Evolutionary conservation across 1,140 invertebrate genomes (phyloP).

Genomic region (Bombus impatiens): DNA sequence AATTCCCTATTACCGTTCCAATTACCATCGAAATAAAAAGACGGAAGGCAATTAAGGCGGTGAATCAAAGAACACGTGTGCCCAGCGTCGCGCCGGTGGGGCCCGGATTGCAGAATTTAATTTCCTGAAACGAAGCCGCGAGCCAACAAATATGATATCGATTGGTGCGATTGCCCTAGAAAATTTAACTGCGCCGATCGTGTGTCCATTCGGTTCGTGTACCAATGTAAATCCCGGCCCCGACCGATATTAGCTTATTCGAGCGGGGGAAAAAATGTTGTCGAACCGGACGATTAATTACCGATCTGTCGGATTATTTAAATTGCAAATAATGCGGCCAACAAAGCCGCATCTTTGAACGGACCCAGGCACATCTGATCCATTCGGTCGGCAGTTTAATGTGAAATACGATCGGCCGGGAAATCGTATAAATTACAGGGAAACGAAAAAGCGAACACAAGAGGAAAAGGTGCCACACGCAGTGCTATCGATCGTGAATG

Average conservation of each 20-base stretch:
- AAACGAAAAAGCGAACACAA: background rate
- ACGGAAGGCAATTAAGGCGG: conserved; percentile 31
- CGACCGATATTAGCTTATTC: conserved; percentile 54
- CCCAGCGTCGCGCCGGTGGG: background rate
- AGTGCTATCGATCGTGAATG: background rate
- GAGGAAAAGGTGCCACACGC: background rate
- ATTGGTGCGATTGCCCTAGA: conserved; percentile 54
- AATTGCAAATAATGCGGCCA: conserved; percentile 51
- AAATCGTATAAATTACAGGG: conserved; percentile 26
- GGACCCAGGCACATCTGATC: conserved; percentile 22
- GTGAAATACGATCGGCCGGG: conserved; percentile 25
- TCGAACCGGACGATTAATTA: conserved; percentile 46
- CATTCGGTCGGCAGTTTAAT: conserved; percentile 25
- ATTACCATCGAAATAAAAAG: conserved; percentile 22
- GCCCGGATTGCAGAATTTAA: conserved; percentile 52
- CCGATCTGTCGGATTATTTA: conserved; percentile 53
- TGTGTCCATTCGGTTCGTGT: background rate
- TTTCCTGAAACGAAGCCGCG: conserved; percentile 57
- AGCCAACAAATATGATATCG: conserved; percentile 59
- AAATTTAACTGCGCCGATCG: conserved; percentile 42
- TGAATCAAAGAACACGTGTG: conserved; percentile 36
- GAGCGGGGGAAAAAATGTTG: conserved; percentile 39
- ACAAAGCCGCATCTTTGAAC: conserved; percentile 34
- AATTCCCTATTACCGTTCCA: conserved; percentile 17
- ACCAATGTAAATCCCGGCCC: conserved; percentile 43